Evolutionary conservation across 2,113 vertebrate genomes (phyloP).

Genomic region (Chloroceryle aenea): DNA sequence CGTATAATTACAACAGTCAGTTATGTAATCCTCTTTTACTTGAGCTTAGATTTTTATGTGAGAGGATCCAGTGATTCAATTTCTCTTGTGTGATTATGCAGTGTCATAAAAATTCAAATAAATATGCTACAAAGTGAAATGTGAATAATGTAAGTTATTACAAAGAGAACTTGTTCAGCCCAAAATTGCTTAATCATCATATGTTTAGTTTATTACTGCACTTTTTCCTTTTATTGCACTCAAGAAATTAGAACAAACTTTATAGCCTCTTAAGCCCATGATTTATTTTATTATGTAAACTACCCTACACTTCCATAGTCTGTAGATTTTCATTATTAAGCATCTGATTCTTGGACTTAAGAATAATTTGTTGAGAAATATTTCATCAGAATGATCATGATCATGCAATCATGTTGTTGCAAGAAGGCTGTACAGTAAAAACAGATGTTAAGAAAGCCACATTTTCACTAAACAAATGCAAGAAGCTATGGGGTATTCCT

Average conservation of each 20-base stretch:
- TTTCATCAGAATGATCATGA: background rate
- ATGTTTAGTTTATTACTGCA: constrained; percentile 7
- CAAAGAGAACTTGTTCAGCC: background rate
- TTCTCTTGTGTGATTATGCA: constrained; percentile 19
- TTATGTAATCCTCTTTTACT: constrained; percentile 16
- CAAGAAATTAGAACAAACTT: constrained; percentile 25
- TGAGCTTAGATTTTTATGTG: background rate
- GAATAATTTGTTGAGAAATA: background rate
- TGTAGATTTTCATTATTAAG: background rate
- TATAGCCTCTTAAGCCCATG: background rate
- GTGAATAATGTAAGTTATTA: constrained; percentile 22
- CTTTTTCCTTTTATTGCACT: constrained; percentile 31
- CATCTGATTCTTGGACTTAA: background rate
- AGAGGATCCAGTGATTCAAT: constrained; percentile 15
- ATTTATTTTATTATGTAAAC: constrained; percentile 24
- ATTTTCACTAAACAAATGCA: background rate
- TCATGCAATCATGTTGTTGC: background rate
- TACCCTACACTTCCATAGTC: background rate
- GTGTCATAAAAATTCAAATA: constrained; percentile 46
- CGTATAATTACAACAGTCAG: background rate
- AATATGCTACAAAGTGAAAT: constrained; percentile 25
- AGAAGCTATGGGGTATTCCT: background rate
- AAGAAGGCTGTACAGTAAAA: background rate
- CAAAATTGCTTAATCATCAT: constrained; percentile 44
- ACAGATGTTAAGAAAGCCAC: background rate